Percentiles rank a stretch among this genome's conserved stretches.
These are phyloP conservation scores for Drosophila atripex DNA, from an alignment of 2,888 invertebrate genomes.

Conservation along the genomic window DNA sequence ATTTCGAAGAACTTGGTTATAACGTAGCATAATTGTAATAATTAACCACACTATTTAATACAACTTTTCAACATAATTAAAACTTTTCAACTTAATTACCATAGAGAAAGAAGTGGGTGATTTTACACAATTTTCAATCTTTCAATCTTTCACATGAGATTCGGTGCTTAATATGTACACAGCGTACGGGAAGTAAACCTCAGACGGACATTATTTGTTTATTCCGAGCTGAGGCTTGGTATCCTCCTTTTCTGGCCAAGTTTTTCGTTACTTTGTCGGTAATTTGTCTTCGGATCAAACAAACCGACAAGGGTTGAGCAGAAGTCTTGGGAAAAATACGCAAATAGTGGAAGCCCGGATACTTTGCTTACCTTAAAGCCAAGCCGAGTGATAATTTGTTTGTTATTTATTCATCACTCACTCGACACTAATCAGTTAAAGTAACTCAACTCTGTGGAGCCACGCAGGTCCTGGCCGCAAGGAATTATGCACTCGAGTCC, in stretches of 20 bases:
- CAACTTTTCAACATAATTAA: not conserved
- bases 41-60: no score
- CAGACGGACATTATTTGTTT: constrained; percentile 27
- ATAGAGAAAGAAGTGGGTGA: no score
- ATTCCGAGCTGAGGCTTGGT: constrained; percentile 32
- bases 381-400: constrained; percentile 54
- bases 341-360: constrained; percentile 23
- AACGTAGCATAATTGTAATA: no score
- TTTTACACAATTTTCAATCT: not conserved
- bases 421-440: constrained; percentile 77
- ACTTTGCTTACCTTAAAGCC: constrained; percentile 9
- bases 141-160: not conserved
- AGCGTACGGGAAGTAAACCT: constrained; percentile 28
- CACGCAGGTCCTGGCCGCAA: constrained; percentile 56
- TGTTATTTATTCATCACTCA: constrained; percentile 69
- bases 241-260: constrained; percentile 11
- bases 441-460: constrained; percentile 51
- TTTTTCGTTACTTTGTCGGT: constrained; percentile 32
- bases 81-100: not conserved
- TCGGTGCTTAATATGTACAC: constrained; percentile 56
- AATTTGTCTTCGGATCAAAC: constrained; percentile 68
- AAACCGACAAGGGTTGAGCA: constrained; percentile 28
- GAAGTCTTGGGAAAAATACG: constrained; percentile 53
- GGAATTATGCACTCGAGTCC: constrained; percentile 66
- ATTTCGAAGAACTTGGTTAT: no score